A percentile compares a stretch with the other conserved stretches of the same genome.
Conservation (phyloP, 2,113 vertebrate genomes). For the Bucco capensis region DNA sequence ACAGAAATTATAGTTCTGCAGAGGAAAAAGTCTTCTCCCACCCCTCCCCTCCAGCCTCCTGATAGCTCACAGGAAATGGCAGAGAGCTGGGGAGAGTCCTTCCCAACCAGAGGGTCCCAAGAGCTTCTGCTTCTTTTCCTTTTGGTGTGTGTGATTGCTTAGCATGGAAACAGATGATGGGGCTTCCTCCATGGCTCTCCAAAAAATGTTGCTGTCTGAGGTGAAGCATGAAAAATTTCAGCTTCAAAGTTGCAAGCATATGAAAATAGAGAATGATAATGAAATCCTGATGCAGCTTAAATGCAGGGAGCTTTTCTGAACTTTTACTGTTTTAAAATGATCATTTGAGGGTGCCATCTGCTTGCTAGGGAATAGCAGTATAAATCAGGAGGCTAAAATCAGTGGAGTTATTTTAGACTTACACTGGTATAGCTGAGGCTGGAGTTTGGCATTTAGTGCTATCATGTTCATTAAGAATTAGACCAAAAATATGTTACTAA, state of each 20-base stretch:
- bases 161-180: not conserved
- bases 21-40: not conserved
- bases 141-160: not conserved
- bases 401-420: not conserved
- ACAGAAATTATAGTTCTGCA: not conserved
- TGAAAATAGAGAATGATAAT: not conserved
- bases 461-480: not conserved
- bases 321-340: not conserved
- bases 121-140: not conserved
- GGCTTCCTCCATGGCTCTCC: not conserved
- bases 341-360: not conserved
- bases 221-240: not conserved
- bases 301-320: not conserved
- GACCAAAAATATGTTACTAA: not conserved
- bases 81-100: not conserved
- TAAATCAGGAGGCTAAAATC: not conserved
- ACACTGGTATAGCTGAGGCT: not conserved
- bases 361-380: not conserved
- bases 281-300: not conserved
- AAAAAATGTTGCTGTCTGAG: not conserved
- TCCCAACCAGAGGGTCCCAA: not conserved
- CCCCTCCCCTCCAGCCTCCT: rapidly evolving
- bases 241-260: not conserved
- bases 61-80: not conserved
- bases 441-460: not conserved